Evolutionary conservation across 2,113 vertebrate genomes (phyloP), one percentile per base, ranked within the genome.

Genomic region (Pao palembangensis): DNA sequence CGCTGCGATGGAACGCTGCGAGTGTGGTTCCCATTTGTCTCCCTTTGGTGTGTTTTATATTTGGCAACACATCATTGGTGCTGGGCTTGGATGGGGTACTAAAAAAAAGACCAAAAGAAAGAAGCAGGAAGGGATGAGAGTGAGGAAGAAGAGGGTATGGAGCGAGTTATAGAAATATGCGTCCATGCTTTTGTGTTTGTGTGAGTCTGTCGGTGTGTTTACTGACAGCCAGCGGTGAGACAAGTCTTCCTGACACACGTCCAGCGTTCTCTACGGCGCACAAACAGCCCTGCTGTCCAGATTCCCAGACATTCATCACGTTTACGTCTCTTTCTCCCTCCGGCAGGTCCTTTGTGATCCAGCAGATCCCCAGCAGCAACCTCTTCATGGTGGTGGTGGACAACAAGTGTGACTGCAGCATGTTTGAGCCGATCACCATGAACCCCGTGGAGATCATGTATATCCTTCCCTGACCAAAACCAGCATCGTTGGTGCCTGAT

Each of bases 351-450:
- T 99, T 99, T 85, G 96, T 99, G 78, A 98, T 99, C 76, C 97
- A 99, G 84, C 97, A 99, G 81, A 98, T 99, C 80, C 97, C 96
- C 61, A 98, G 96, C 90, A 98, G 96, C 88, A 99, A 99, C 76
- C 94, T 98, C 54, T 98, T 99, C 88, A 98, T 99, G 97, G 96
- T 98, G 83, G 97, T 98, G 80, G 94, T 96, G 78, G 95, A 98
- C 85, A 96, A 94, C 56, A 93, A 95, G 78, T 99, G 97, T 66
- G 92, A 92, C 71, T 99, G 97, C 80, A 92, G 88, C 67, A 90
- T 93, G 17, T 64, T 92, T 62, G 90, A 91, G 64, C 94, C 95
- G 23, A 94, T 99, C 84, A 98, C 95, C 65, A 98, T 98, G 96
- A 94, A 94, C 2, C 96, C 95, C 79, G 91, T 98, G 46, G 95